Evolutionary conservation across 1,140 invertebrate species (phyloP).

Genomic region (Ptiloglossa arizonensis): DNA sequence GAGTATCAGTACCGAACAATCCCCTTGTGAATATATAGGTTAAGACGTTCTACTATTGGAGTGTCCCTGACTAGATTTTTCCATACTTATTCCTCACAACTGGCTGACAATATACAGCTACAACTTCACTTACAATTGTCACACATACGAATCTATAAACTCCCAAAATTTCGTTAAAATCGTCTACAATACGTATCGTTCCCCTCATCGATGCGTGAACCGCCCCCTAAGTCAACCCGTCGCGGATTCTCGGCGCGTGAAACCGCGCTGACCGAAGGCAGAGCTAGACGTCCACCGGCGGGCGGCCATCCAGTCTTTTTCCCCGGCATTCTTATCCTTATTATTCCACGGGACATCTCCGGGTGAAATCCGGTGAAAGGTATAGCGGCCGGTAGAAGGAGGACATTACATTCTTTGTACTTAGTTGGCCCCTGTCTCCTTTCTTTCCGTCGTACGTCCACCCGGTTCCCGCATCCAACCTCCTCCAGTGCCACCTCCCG

Average conservation of each 20-base stretch:
- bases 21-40: no score
- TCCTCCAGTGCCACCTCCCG: conserved; percentile 52
- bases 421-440: conserved; percentile 59
- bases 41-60: no score
- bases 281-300: not conserved
- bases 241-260: conserved; percentile 30
- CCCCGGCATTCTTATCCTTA: conserved; percentile 66
- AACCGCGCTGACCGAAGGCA: conserved; percentile 1
- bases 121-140: no score
- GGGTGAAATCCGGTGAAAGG: conserved; percentile 72
- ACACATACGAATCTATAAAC: no score
- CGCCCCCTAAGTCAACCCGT: not conserved
- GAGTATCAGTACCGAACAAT: no score
- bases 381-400: conserved; percentile 60
- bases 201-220: no score
- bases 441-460: conserved; percentile 35
- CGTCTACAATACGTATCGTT: no score
- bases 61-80: no score
- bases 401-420: conserved; percentile 76
- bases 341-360: conserved; percentile 71
- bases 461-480: conserved; percentile 41
- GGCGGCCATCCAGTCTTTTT: conserved; percentile 51
- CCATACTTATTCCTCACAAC: no score
- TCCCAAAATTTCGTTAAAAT: no score
- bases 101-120: no score